Evolutionary conservation across 2,888 invertebrate genomes (phyloP).

Genomic region (Lacanobia wlatinum): DNA sequence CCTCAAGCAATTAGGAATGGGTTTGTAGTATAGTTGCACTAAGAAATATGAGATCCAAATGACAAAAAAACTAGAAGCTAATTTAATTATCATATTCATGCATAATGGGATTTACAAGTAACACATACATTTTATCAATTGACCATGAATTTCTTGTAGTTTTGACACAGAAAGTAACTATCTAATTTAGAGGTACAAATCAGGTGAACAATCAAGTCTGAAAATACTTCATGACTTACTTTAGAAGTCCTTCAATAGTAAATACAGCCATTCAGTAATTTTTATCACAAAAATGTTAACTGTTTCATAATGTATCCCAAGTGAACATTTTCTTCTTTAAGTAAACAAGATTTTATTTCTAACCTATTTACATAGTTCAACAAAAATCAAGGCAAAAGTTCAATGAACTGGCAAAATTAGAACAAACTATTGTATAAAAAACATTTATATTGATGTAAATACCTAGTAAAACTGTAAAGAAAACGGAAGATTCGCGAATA

Average conservation of each 20-base stretch:
- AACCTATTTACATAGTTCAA: conserved; percentile 65
- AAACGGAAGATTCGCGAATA: conserved; percentile 30
- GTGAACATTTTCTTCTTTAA: conserved; percentile 28
- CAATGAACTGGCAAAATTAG: conserved; percentile 67
- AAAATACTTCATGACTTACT: background rate
- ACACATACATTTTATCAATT: conserved; percentile 17
- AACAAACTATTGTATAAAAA: conserved; percentile 26
- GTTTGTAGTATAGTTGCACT: background rate
- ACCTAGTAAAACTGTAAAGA: conserved; percentile 18
- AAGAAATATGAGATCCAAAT: conserved; percentile 25
- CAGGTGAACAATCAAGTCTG: conserved; percentile 23
- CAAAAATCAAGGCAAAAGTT: conserved; percentile 68
- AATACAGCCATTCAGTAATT: too few species aligned
- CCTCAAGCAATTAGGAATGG: conserved; percentile 1
- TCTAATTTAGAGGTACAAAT: conserved; percentile 18
- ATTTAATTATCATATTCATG: conserved; percentile 35
- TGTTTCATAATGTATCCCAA: conserved; percentile 5
- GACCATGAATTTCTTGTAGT: conserved; percentile 13
- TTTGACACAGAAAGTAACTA: conserved; percentile 13
- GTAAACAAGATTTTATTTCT: conserved; percentile 62
- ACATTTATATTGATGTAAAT: conserved; percentile 14
- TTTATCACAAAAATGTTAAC: conserved; percentile 10
- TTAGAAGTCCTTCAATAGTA: too few species aligned
- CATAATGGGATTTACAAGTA: conserved; percentile 20
- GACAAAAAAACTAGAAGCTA: conserved; percentile 27